Conservation (phyloP, 2,113 vertebrate genomes). For the Fregata magnificens region DNA sequence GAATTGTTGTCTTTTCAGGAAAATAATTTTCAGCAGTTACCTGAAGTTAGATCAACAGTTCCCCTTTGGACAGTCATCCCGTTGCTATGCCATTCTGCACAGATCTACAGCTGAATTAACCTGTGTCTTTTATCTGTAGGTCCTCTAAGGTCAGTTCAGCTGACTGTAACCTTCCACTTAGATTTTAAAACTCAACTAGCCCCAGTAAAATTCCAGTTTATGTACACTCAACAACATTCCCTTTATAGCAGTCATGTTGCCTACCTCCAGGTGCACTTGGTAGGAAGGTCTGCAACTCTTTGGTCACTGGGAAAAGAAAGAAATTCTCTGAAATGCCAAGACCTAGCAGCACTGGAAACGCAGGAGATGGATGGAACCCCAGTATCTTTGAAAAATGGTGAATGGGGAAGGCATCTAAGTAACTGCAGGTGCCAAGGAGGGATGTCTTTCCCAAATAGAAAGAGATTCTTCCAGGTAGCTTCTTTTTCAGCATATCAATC, state of each 20-base stretch:
- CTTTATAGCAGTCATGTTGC: not conserved
- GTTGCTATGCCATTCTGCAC: not conserved
- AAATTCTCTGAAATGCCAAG: not conserved
- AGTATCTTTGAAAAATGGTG: not conserved
- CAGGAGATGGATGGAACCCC: not conserved
- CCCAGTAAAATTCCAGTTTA: not conserved
- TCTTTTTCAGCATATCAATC: not conserved
- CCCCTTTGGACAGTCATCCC: not conserved
- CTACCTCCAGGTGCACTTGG: not conserved
- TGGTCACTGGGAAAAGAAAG: not conserved
- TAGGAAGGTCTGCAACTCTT: not conserved
- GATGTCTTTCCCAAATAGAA: not conserved
- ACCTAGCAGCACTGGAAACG: not conserved
- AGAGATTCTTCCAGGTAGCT: not conserved
- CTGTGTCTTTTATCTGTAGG: not conserved
- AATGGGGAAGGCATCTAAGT: not conserved
- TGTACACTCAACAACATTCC: not conserved
- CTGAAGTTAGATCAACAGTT: not conserved
- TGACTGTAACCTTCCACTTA: not conserved
- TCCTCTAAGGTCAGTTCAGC: not conserved
- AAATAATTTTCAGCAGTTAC: not conserved
- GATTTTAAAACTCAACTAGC: not conserved
- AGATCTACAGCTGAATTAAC: not conserved
- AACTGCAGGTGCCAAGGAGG: not conserved
- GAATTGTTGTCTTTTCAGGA: not conserved